Evolutionary conservation across 2,888 invertebrate species (phyloP).

Genomic region (Dasysyrphus albostriatus): DNA sequence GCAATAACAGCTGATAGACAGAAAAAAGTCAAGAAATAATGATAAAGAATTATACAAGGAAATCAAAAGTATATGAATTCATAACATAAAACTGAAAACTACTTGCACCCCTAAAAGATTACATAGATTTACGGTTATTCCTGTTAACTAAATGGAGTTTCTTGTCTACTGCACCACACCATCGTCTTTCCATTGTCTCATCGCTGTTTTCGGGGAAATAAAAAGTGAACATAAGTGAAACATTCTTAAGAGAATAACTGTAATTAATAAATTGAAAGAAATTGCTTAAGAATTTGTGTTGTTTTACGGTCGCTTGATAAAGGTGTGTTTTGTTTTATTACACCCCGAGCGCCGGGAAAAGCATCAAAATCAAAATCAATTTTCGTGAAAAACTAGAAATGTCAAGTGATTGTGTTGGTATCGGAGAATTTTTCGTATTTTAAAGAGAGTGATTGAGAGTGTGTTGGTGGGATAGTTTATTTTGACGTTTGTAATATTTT

Average conservation of each 20-base stretch:
- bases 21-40: slow-evolving; percentile 26
- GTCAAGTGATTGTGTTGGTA: slow-evolving; percentile 62
- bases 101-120: neutral
- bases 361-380: slow-evolving; percentile 45
- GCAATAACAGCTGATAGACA: slow-evolving; percentile 64
- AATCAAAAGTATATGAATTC: slow-evolving; percentile 18
- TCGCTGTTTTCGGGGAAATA: slow-evolving; percentile 2
- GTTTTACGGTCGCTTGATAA: neutral
- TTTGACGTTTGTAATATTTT: slow-evolving; percentile 11
- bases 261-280: neutral
- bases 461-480: neutral
- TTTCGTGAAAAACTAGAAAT: slow-evolving; percentile 58
- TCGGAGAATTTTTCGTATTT: slow-evolving; percentile 5
- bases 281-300: neutral
- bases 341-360: slow-evolving; percentile 34
- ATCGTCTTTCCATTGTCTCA: slow-evolving; percentile 8
- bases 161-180: neutral
- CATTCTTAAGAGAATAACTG: slow-evolving; percentile 2
- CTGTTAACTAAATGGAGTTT: neutral
- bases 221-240: slow-evolving; percentile 20
- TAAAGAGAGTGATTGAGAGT: slow-evolving; percentile 4
- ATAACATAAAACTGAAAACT: neutral
- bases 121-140: slow-evolving; percentile 2
- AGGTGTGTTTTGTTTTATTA: slow-evolving; percentile 14
- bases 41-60: slow-evolving; percentile 4